Evolutionary conservation across 2,888 invertebrate species (phyloP).

Genomic region (Drosophila macrospina): DNA sequence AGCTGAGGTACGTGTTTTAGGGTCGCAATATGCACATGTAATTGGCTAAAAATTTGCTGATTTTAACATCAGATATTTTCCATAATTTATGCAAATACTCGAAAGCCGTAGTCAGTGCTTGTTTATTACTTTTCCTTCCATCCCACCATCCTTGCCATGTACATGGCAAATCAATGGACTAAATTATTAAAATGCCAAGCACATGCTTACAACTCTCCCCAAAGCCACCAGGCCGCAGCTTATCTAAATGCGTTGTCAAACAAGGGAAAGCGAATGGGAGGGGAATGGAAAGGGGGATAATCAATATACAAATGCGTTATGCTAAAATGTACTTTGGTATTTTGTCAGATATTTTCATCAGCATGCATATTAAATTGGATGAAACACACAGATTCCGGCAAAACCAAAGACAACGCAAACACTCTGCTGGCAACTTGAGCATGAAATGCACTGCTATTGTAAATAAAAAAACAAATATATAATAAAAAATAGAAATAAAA

Average conservation of each 20-base stretch:
- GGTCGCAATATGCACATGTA: slow-evolving; percentile 33
- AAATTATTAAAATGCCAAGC: slow-evolving; percentile 52
- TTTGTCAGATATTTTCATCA: slow-evolving; percentile 35
- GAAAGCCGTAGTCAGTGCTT: slow-evolving; percentile 37
- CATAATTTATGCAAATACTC: slow-evolving; percentile 52
- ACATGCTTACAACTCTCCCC: slow-evolving; percentile 22
- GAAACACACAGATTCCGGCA: slow-evolving; percentile 6
- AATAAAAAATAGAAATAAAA: slow-evolving; percentile 3
- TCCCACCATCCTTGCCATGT: neutral
- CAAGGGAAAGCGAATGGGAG: neutral
- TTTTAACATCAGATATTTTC: slow-evolving; percentile 33
- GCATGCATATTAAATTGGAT: slow-evolving; percentile 39
- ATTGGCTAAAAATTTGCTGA: slow-evolving; percentile 41
- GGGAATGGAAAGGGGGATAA: slow-evolving; percentile 10
- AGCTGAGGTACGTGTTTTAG: slow-evolving; percentile 6
- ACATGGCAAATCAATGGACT: slow-evolving; percentile 18
- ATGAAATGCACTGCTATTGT: slow-evolving; percentile 47
- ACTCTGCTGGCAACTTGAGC: slow-evolving; percentile 24
- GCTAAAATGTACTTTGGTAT: slow-evolving; percentile 40
- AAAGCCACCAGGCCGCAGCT: slow-evolving; percentile 24
- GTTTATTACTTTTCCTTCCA: slow-evolving; percentile 28
- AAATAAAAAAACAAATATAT: slow-evolving; percentile 21
- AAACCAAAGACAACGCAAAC: slow-evolving; percentile 3
- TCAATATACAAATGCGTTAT: slow-evolving; percentile 44
- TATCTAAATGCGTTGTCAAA: slow-evolving; percentile 43